Conservation (phyloP, 2,888 invertebrate genomes). For the Chaitophorus viminalis region DNA sequence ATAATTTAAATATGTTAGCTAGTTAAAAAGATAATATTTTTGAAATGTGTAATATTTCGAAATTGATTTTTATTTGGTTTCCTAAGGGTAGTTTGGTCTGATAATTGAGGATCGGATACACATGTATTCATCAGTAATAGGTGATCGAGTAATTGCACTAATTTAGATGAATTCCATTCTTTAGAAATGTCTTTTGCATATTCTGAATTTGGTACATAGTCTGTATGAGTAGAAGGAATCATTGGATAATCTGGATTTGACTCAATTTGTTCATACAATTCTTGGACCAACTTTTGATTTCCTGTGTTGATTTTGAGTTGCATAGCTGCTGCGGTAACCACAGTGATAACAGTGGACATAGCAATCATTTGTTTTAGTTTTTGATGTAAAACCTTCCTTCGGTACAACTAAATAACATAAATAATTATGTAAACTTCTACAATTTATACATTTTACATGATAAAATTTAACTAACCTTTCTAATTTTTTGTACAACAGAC, state of each 20-base stretch:
- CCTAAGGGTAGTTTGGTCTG: constrained; percentile 4
- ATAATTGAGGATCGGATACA: background rate
- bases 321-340: constrained; percentile 40
- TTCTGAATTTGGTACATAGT: background rate
- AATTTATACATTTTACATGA: background rate
- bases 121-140: constrained; percentile 42
- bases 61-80: background rate
- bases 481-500: constrained; percentile 40
- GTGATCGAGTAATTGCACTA: constrained; percentile 24
- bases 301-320: constrained; percentile 10
- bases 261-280: constrained; percentile 25
- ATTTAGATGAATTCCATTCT: constrained; percentile 30
- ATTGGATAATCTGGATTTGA: constrained; percentile 52
- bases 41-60: constrained; percentile 23
- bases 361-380: constrained; percentile 55
- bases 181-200: background rate
- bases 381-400: constrained; percentile 12
- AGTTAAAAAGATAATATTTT: constrained; percentile 30
- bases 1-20: constrained; percentile 20
- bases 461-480: constrained; percentile 38
- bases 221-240: constrained; percentile 17
- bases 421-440: background rate
- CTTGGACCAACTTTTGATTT: constrained; percentile 19
- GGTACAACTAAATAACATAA: constrained; percentile 37
- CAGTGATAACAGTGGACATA: constrained; percentile 52